These are phyloP conservation scores for Silurus glanis DNA, from an alignment of 2,113 vertebrate species.

Conservation along the genomic window DNA sequence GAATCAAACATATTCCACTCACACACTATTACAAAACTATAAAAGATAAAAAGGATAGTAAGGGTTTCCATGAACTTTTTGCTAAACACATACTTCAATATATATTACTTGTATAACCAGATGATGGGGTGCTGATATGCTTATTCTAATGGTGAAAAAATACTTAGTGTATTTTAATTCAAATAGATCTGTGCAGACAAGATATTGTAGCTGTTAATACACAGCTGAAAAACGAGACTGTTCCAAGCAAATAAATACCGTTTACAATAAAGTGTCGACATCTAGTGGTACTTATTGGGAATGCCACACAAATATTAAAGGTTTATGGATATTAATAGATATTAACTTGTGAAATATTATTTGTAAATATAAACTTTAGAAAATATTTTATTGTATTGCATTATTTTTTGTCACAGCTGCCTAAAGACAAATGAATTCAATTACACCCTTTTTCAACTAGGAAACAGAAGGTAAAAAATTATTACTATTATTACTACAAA, in stretches of 20 bases:
- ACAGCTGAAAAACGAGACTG: neutral
- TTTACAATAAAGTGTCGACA: conserved; percentile 6
- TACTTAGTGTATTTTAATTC: neutral
- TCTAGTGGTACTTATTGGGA: neutral
- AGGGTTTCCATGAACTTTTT: neutral
- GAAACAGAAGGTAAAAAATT: neutral
- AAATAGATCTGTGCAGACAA: neutral
- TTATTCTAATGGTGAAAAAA: neutral
- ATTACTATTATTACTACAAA: too few relatives aligned
- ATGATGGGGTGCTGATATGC: neutral
- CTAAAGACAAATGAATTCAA: neutral
- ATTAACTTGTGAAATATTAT: neutral
- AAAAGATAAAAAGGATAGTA: neutral
- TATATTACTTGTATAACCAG: neutral
- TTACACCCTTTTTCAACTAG: neutral
- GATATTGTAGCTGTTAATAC: neutral
- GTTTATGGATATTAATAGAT: neutral
- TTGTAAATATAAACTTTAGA: too few relatives aligned
- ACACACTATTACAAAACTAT: neutral
- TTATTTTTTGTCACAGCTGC: neutral
- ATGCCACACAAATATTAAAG: neutral
- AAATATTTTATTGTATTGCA: too few relatives aligned
- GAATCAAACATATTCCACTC: neutral
- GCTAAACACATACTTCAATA: neutral
- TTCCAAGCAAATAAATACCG: neutral